Evolutionary conservation across 2,888 invertebrate species (phyloP).

Genomic region (Synergus umbraculus): DNA sequence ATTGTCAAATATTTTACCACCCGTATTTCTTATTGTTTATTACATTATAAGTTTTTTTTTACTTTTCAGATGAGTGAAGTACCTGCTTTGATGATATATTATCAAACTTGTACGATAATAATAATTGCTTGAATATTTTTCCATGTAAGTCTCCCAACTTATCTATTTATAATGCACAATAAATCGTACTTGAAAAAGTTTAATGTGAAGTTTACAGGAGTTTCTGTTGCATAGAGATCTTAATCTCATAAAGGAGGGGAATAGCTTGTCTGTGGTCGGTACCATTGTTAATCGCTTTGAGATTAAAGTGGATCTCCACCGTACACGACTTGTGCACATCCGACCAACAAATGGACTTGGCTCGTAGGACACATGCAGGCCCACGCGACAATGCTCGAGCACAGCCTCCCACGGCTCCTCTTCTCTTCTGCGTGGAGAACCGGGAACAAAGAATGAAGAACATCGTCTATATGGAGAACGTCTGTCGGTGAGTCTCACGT

Average conservation of each 20-base stretch:
- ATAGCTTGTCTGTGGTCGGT: slow-evolving; percentile 41
- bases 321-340: slow-evolving; percentile 33
- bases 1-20: no score
- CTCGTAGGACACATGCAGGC: slow-evolving; percentile 37
- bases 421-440: slow-evolving; percentile 36
- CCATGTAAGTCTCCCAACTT: not conserved
- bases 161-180: slow-evolving; percentile 9
- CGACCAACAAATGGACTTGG: slow-evolving; percentile 39
- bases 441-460: slow-evolving; percentile 38
- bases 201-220: slow-evolving; percentile 40
- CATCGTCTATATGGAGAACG: slow-evolving; percentile 1
- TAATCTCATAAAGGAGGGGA: slow-evolving; percentile 39
- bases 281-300: slow-evolving; percentile 41
- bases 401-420: slow-evolving; percentile 39
- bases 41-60: no score
- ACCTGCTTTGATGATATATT: not conserved
- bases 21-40: no score
- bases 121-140: not conserved
- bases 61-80: no score
- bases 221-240: slow-evolving; percentile 41
- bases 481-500: slow-evolving; percentile 19
- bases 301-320: slow-evolving; percentile 40
- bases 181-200: slow-evolving; percentile 20
- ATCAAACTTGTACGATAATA: not conserved
- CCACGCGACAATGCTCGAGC: slow-evolving; percentile 36